Evolutionary conservation across 2,888 invertebrate species (phyloP).

Genomic region (Sipha maydis): DNA sequence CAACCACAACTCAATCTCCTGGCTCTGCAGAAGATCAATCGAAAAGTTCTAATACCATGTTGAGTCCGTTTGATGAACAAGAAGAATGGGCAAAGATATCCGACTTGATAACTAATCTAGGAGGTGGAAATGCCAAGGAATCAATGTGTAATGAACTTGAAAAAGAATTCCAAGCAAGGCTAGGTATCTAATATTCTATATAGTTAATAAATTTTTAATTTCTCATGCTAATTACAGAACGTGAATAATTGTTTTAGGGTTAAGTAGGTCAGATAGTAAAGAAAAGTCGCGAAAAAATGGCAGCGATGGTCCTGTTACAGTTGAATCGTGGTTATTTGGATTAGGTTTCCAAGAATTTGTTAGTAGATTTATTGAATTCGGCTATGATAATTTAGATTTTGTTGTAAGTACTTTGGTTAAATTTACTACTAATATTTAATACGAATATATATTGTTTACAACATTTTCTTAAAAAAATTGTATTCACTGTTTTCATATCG

Average conservation of each 20-base stretch:
- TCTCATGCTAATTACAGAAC: not conserved
- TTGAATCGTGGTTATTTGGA: conserved; percentile 83
- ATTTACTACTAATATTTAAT: not conserved
- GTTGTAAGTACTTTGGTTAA: conserved; percentile 76
- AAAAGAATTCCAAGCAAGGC: conserved; percentile 80
- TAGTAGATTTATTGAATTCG: conserved; percentile 83
- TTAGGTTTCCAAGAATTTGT: conserved; percentile 85
- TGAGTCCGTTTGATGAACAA: conserved; percentile 92
- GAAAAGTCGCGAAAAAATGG: conserved; percentile 60
- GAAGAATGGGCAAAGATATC: conserved; percentile 97
- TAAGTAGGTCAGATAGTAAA: conserved; percentile 68
- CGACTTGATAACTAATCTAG: conserved; percentile 94
- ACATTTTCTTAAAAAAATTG: too few species aligned
- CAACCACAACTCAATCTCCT: conserved; percentile 62
- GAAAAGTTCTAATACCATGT: conserved; percentile 66
- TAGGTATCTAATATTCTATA: conserved; percentile 68
- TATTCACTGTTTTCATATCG: too few species aligned
- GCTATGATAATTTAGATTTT: conserved; percentile 92
- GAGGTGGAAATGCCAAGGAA: conserved; percentile 82
- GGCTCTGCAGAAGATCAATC: conserved; percentile 62
- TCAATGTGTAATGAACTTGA: conserved; percentile 82
- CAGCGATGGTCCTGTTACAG: conserved; percentile 68
- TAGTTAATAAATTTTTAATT: not conserved
- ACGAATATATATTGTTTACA: too few species aligned
- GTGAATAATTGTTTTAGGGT: conserved; percentile 69